Base-by-base conservation (phyloP, 2,113 vertebrate genomes). In the Pygoscelis antarcticus region DNA sequence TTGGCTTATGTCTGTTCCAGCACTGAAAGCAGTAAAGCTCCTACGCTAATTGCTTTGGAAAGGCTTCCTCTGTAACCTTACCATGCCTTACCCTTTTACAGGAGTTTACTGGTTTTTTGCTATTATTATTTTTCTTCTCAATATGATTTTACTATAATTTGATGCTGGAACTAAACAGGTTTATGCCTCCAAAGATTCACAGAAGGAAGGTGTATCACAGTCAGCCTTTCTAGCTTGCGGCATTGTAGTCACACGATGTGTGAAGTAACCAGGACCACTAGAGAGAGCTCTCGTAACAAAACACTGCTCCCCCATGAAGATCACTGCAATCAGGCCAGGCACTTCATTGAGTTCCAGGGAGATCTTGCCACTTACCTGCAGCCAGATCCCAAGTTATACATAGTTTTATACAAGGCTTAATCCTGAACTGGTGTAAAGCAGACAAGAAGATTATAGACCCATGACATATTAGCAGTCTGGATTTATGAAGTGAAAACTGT, bases 401-500 rank as follows among this genome's bases (percentile, higher is more conserved):
- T 81, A 96, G 61, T 42, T 85, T 95, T 54, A 61, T n/a, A n/a
- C 36, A 69, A 85, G 62, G 27, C 54, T 90, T 91, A 89, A 76
- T 89, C 40, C 66, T 76, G 42, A 85, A n/a, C 40, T 88, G 65
- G 87, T 58, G 0, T 66, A 74, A 94, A 87, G 46, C 36, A 91
- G 81, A 84, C 87, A 58, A 74, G 82, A 92, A 90, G 61, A 92
- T 88, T 94, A 94, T 71, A 95, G 86, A 58, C 40, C 57, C 87
- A 91, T 65, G 77, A 89, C 83, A 58, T 84, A 94, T 95, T 96
- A 95, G 91, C 74, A 96, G 83, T 54, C n/a, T 83, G 83, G 74
- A 97, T 94, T 96, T 95, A 97, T 92, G 94, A 91, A 96, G 91
- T 97, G 93, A 91, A 94, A 97, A 94, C 70, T 84, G 70, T 89